Evolutionary conservation across 2,888 invertebrate species (phyloP).

Genomic region (Crepidodera aurea): DNA sequence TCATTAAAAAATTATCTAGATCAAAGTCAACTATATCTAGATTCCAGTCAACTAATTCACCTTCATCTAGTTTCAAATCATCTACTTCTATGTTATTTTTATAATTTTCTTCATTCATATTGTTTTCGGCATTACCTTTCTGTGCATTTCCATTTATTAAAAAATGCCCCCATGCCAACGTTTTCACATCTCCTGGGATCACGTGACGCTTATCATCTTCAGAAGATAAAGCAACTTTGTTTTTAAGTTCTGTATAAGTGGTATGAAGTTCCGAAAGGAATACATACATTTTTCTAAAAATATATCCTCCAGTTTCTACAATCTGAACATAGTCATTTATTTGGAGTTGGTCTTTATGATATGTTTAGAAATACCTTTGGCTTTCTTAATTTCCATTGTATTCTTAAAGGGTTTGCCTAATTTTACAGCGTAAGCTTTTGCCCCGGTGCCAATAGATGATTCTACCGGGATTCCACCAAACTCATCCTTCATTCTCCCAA

Average conservation of each 20-base stretch:
- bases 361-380: slow-evolving; percentile 16
- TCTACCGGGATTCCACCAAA: slow-evolving; percentile 16
- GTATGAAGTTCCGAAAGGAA: slow-evolving; percentile 19
- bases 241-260: slow-evolving; percentile 22
- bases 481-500: slow-evolving; percentile 26
- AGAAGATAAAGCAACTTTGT: slow-evolving; percentile 18
- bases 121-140: neutral
- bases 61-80: too few relatives aligned
- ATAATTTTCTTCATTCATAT: neutral
- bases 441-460: slow-evolving; percentile 25
- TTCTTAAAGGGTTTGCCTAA: neutral
- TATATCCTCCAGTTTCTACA: neutral
- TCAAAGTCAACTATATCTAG: too few relatives aligned
- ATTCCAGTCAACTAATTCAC: too few relatives aligned
- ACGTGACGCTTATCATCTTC: slow-evolving; percentile 10
- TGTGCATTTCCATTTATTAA: neutral
- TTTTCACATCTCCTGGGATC: slow-evolving; percentile 12
- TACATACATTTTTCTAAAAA: slow-evolving; percentile 18
- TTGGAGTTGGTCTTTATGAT: neutral
- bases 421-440: slow-evolving; percentile 27
- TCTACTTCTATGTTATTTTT: neutral
- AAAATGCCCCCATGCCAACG: slow-evolving; percentile 22
- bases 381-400: slow-evolving; percentile 17
- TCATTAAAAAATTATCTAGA: too few relatives aligned
- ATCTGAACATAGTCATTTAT: slow-evolving; percentile 5